Conservation (phyloP, 2,113 vertebrate species). For the Cisticola juncidis region DNA sequence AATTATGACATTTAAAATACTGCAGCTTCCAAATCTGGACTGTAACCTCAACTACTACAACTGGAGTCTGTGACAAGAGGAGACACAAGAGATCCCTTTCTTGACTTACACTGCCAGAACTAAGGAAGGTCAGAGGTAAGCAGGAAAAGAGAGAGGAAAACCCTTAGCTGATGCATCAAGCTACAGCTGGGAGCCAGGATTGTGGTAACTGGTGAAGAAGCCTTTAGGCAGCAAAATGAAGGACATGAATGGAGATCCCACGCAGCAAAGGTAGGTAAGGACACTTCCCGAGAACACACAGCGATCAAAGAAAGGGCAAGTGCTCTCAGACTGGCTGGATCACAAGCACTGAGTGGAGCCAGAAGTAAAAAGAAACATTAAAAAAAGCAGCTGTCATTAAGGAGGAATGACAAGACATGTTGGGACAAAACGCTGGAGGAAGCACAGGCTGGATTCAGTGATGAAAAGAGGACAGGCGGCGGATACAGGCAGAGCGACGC, state of each 20-base stretch:
- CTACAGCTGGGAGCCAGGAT: neutral
- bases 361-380: neutral
- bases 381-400: neutral
- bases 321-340: neutral
- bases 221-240: neutral
- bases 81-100: neutral
- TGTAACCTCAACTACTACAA: neutral
- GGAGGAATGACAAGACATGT: neutral
- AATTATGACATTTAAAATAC: neutral
- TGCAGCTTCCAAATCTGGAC: neutral
- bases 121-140: neutral
- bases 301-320: conserved; percentile 32
- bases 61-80: neutral
- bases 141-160: neutral
- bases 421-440: conserved; percentile 6
- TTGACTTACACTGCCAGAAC: neutral
- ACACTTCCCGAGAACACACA: neutral
- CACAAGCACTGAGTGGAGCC: neutral
- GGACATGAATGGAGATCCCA: neutral
- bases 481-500: rapidly evolving
- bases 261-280: neutral
- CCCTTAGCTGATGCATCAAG: neutral
- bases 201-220: neutral
- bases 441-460: neutral
- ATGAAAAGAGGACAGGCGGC: neutral